phyloP scores from a whole-genome alignment of 2,113 vertebrate species.

The Atrichornis clamosus region DNA sequence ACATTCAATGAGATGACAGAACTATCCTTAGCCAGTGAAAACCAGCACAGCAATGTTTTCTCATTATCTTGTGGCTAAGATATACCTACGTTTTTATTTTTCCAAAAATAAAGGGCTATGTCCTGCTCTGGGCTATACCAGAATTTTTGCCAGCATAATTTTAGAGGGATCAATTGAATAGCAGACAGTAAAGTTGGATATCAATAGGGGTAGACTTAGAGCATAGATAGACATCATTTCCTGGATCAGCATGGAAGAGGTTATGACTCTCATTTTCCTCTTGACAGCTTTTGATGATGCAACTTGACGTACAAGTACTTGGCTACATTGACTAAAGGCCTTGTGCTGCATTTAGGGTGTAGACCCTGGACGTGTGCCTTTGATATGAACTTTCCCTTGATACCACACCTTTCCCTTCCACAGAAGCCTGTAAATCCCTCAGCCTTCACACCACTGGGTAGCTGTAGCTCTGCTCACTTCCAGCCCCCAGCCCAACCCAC shows the following conservation, averaged over 20 bases:
- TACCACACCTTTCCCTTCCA: background rate
- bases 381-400: background rate
- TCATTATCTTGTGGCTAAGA: background rate
- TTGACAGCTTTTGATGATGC: background rate
- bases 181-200: background rate
- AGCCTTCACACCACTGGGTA: background rate
- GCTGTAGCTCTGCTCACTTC: background rate
- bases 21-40: background rate
- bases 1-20: background rate
- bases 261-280: background rate
- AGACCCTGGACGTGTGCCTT: background rate
- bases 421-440: background rate
- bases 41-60: background rate
- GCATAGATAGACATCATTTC: background rate
- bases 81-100: background rate
- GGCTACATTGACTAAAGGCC: background rate
- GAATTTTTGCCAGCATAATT: background rate
- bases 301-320: background rate
- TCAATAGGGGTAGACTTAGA: rapidly evolving
- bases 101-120: background rate
- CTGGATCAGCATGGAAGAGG: background rate
- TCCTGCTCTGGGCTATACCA: background rate
- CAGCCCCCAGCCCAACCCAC: background rate
- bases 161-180: background rate
- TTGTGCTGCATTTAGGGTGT: background rate